Evolutionary conservation across 1,140 invertebrate genomes (phyloP).

Genomic region (Prorops nasuta): DNA sequence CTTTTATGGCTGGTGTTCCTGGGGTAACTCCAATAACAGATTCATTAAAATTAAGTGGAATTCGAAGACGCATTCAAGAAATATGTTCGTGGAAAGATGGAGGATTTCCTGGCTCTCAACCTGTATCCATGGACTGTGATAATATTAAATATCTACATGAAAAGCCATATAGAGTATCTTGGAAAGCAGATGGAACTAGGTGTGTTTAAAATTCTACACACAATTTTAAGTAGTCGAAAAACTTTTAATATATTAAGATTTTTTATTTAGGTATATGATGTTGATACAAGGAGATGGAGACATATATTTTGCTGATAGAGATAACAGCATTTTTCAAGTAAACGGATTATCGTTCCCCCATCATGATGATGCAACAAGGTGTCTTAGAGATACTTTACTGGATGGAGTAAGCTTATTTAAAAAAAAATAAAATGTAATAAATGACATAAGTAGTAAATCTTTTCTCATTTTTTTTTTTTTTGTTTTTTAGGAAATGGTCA

Average conservation of each 20-base stretch:
- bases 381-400: constrained; percentile 81
- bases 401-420: constrained; percentile 89
- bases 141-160: constrained; percentile 78
- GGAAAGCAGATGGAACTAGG: constrained; percentile 98
- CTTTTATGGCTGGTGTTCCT: constrained; percentile 80
- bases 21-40: constrained; percentile 68
- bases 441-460: background rate
- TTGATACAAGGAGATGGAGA: constrained; percentile 81
- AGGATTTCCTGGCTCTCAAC: constrained; percentile 95
- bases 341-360: constrained; percentile 76
- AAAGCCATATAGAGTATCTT: constrained; percentile 93
- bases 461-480: too few species aligned
- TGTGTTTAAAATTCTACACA: constrained; percentile 40
- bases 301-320: constrained; percentile 93
- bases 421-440: too few species aligned
- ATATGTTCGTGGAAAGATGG: constrained; percentile 78
- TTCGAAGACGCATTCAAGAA: constrained; percentile 75
- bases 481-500: constrained; percentile 92
- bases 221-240: background rate
- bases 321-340: constrained; percentile 92
- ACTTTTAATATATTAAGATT: background rate
- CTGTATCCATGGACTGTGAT: constrained; percentile 88
- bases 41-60: constrained; percentile 59
- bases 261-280: constrained; percentile 86
- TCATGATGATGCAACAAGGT: constrained; percentile 68